Base-by-base conservation (phyloP, 1,140 invertebrate genomes). In the Cardiocondyla obscurior region DNA sequence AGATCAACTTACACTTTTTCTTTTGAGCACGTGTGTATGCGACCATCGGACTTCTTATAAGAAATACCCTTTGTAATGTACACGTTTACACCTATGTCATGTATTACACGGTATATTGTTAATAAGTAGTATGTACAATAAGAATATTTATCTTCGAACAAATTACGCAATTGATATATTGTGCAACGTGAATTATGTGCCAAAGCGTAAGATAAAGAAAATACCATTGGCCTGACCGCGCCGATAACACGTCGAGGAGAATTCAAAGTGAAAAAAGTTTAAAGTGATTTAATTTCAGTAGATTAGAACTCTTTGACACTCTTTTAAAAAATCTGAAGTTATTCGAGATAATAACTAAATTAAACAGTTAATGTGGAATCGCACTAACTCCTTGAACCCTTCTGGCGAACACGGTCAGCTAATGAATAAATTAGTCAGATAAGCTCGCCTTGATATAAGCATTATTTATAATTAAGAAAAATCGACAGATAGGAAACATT, bases 171-270 rank as follows among this genome's bases (percentile, higher is more conserved):
- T 53, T 12, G 30, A 76, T 46, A 83, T 90, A 83, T 90, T 90
- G 89, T 87, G 86, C 89, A 81, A 72, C 82, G 90, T 91, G 90
- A 91, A 90, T 91, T 83, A 90, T 85, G 90, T 91, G 90, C 90
- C 90, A 91, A 91, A 91, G 64, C 67, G 7, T 90, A 90, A 84
- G 57, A 82, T 90, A 81, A 85, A 76, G 65, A 83, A 44, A 82
- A 67, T 36, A 33, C 22, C 58, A 65, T 49, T 72, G 70, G 53
- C 60, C 55, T 55, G 67, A 74, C 73, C 49, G 79, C 33, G 55
- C 53, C 46, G 72, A 60, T 33, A 16, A 58, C 57, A 6, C 22
- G 2, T 77, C 16, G 39, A 64, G 22, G 14, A 65, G n/a, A 2
- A 55, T 53, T 19, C 22, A 60, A 30, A 16, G 49, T 8, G 3